Percentiles rank a stretch among this genome's conserved stretches.
These are phyloP conservation scores for Drosophila koepferae DNA, from an alignment of 2,888 invertebrate genomes.

Conservation along the genomic window DNA sequence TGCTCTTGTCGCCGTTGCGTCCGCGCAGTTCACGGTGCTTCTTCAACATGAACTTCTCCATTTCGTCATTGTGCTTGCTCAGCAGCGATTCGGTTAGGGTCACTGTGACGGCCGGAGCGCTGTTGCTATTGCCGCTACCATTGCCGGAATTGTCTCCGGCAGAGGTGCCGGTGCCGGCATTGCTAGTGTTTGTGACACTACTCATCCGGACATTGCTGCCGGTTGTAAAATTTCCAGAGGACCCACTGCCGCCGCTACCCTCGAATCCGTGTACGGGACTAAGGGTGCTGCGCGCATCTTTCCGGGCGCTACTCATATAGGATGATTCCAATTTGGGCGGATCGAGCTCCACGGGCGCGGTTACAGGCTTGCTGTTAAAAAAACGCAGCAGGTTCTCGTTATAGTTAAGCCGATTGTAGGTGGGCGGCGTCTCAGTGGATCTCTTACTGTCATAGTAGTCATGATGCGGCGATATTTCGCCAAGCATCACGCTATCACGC, in stretches of 20 bases:
- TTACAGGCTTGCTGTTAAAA: conserved; percentile 89
- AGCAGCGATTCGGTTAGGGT: conserved; percentile 88
- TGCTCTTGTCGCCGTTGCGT: conserved; percentile 85
- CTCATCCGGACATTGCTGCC: conserved; percentile 87
- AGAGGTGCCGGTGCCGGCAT: conserved; percentile 84
- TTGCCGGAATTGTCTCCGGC: conserved; percentile 50
- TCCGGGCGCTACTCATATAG: conserved; percentile 82
- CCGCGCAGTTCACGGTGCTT: conserved; percentile 88
- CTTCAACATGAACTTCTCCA: conserved; percentile 92
- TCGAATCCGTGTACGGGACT: conserved; percentile 84
- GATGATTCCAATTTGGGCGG: conserved; percentile 84
- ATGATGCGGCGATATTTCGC: conserved; percentile 94
- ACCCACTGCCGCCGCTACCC: conserved; percentile 88
- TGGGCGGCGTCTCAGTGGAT: conserved; percentile 92
- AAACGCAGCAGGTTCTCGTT: conserved; percentile 92
- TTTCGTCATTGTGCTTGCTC: conserved; percentile 91
- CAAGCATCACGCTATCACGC: conserved; percentile 92
- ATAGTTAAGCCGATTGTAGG: conserved; percentile 94
- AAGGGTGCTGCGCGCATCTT: conserved; percentile 68
- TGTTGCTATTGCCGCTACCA: conserved; percentile 66
- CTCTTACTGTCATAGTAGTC: conserved; percentile 92
- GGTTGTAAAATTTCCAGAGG: conserved; percentile 87
- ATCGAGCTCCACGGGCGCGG: conserved; percentile 86
- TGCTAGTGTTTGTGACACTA: conserved; percentile 86
- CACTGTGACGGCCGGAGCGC: conserved; percentile 85